Evolutionary conservation across 2,797 vertebrate species (phyloP).

Genomic region (Glyptemys insculpta): DNA sequence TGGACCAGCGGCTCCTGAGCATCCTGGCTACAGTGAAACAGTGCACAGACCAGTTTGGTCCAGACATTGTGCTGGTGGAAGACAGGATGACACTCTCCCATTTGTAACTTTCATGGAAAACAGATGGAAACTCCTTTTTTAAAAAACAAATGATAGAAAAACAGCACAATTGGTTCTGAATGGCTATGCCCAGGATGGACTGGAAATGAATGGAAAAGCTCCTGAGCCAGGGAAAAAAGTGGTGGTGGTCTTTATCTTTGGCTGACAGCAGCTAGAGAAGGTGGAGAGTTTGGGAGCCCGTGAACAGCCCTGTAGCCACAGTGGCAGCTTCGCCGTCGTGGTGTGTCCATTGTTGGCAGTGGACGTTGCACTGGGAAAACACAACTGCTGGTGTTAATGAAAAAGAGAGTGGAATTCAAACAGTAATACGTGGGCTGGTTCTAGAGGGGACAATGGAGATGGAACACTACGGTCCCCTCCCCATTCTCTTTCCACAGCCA

Average conservation of each 20-base stretch:
- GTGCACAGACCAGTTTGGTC: slow-evolving; percentile 94
- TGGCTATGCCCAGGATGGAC: slow-evolving; percentile 54
- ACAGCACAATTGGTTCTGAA: slow-evolving; percentile 82
- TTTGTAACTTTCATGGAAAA: slow-evolving; percentile 80
- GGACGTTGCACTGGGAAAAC: neutral
- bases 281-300: neutral
- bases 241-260: slow-evolving; percentile 38
- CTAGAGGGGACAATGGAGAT: slow-evolving; percentile 9
- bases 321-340: neutral
- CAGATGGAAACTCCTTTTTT: slow-evolving; percentile 67
- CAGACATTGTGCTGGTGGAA: slow-evolving; percentile 93
- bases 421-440: neutral
- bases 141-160: slow-evolving; percentile 75
- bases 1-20: slow-evolving; percentile 92
- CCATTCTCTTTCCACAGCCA: slow-evolving; percentile 5
- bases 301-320: neutral
- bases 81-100: slow-evolving; percentile 98
- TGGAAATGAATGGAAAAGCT: slow-evolving; percentile 50
- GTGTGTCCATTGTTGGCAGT: slow-evolving; percentile 44
- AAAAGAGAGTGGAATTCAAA: neutral
- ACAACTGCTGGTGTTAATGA: slow-evolving; percentile 23
- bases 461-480: slow-evolving; percentile 5
- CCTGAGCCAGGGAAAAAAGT: slow-evolving; percentile 25
- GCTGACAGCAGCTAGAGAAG: slow-evolving; percentile 46
- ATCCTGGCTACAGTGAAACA: slow-evolving; percentile 92